A percentile compares a stretch with the other conserved stretches of the same genome.
Evolutionary conservation across 2,888 invertebrate genomes (phyloP).

Genomic region (Fissipunctia ypsillon): DNA sequence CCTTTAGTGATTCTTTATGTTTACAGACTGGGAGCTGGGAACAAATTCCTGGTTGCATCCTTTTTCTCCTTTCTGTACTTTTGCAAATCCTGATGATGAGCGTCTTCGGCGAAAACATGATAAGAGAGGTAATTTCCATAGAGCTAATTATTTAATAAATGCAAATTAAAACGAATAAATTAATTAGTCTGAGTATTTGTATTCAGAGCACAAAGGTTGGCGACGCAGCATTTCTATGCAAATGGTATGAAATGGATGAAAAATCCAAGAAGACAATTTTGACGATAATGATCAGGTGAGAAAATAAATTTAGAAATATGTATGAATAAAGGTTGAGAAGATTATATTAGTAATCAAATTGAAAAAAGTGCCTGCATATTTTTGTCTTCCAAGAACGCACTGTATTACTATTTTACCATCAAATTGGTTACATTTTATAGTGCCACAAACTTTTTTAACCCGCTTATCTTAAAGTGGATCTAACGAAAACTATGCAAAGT

Average conservation of each 20-base stretch:
- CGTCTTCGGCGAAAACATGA: conserved; percentile 82
- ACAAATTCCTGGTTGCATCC: conserved; percentile 77
- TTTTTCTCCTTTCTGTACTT: conserved; percentile 79
- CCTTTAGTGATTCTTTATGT: background rate
- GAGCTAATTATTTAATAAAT: conserved; percentile 14
- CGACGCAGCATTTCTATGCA: conserved; percentile 77
- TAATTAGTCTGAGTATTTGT: conserved; percentile 26
- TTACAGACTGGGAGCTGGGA: conserved; percentile 71
- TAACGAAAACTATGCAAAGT: too few relatives aligned
- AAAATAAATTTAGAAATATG: background rate
- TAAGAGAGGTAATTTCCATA: conserved; percentile 75
- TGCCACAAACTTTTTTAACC: too few relatives aligned
- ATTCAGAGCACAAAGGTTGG: conserved; percentile 79
- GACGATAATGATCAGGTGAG: conserved; percentile 76
- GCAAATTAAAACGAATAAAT: conserved; percentile 22
- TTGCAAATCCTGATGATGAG: conserved; percentile 84
- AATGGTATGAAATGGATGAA: conserved; percentile 81
- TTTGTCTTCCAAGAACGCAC: background rate
- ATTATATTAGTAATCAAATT: background rate
- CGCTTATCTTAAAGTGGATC: too few relatives aligned
- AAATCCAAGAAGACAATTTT: conserved; percentile 78
- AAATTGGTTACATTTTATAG: too few relatives aligned
- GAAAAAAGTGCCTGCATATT: too few relatives aligned
- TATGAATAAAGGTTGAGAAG: too few relatives aligned
- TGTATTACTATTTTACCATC: background rate